These are phyloP conservation scores for Cancer borealis DNA, from an alignment of 2,888 invertebrate genomes.

Conservation along the genomic window DNA sequence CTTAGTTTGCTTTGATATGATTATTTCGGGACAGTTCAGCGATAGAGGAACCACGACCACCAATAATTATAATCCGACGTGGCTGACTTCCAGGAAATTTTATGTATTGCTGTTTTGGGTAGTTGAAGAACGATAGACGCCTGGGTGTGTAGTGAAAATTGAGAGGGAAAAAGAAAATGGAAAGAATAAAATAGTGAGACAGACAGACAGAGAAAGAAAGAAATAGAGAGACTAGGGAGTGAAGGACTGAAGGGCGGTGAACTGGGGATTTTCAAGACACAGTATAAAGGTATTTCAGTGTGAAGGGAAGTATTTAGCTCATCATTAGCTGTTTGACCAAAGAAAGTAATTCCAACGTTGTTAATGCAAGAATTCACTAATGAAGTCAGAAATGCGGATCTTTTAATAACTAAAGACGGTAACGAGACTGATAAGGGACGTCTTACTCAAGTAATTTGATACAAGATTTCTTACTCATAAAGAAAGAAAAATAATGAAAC, in stretches of 20 bases:
- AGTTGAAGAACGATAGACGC: background rate
- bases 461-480: background rate
- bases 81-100: too few relatives aligned
- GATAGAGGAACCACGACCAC: background rate
- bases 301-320: background rate
- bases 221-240: background rate
- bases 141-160: background rate
- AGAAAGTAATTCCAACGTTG: background rate
- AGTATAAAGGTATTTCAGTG: background rate
- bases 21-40: background rate
- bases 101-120: background rate
- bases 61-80: too few relatives aligned
- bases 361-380: background rate
- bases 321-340: background rate
- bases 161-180: background rate
- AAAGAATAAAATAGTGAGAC: background rate
- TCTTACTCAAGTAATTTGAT: background rate
- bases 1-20: background rate
- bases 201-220: constrained; percentile 7
- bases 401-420: background rate
- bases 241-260: background rate
- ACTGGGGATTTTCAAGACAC: too few relatives aligned
- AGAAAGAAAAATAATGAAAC: background rate
- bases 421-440: background rate
- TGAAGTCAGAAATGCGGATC: constrained; percentile 1